Base-by-base conservation (phyloP, 2,797 vertebrate genomes). In the Lacerta bilineata region DNA sequence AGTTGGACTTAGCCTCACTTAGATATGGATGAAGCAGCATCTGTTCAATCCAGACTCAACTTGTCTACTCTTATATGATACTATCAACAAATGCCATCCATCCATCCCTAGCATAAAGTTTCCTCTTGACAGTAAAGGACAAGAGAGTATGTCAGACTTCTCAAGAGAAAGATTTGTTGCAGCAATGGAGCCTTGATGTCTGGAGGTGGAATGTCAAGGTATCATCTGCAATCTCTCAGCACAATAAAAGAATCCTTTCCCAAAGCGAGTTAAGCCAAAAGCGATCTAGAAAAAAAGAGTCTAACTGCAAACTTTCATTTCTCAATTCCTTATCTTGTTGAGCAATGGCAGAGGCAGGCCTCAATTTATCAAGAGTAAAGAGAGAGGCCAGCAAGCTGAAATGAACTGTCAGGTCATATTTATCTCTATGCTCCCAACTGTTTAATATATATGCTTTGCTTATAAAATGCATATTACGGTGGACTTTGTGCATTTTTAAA, bases 301-400 rank as follows among this genome's bases (percentile, higher is more conserved):
- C 3, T 36, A 83, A 13, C 0, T 86, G 50, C 69, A 41, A 91
- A 66, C 18, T 6, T 43, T n/a, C 39, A 71, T 61, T 72, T 74
- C 25, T 43, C 36, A 43, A 11, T 74, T 55, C 17, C 23, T 39
- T 59, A 81, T 80, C 85, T 61, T 41, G 46, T 27, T 81, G 17
- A 61, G 43, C 29, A 80, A n/a, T 1, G 15, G 29, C 72, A 50
- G 39, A 36, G 36, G 25, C 10, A 61, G 25, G 46, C 3, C 2
- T 72, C 55, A 41, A 8, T 61, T 41, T 87, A 50, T 86, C 84
- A 66, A 82, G 10, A 80, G 74, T 68, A 85, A 61, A 76, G 27
- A 36, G 27, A 36, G 50, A 46, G 9, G 18, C 27, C 20, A 46
- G 23, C 50, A n/a, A 33, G 17, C 39, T 46, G 64, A 78, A 27